Percentiles rank a stretch among this genome's conserved stretches.
Evolutionary conservation across 2,888 invertebrate species (phyloP).

Genomic region (Eretmocerus hayati): DNA sequence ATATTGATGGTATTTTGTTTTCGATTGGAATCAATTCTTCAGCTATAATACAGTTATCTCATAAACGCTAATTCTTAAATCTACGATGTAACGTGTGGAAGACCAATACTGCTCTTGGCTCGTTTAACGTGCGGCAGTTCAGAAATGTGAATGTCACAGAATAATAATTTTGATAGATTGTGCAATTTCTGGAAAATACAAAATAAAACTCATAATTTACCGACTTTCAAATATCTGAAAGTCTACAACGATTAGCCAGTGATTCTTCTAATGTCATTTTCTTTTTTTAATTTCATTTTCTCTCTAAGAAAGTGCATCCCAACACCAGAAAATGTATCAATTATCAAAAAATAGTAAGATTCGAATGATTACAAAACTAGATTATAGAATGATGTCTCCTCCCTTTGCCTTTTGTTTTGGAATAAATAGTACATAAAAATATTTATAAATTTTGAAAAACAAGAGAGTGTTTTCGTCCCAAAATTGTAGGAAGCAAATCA

Average conservation of each 20-base stretch:
- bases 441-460: too few species aligned
- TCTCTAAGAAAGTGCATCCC: slow-evolving; percentile 27
- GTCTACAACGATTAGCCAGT: slow-evolving; percentile 21
- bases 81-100: slow-evolving; percentile 28
- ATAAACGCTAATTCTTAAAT: slow-evolving; percentile 5
- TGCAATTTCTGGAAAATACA: background rate
- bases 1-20: too few species aligned
- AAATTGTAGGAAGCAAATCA: slow-evolving; percentile 14
- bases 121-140: slow-evolving; percentile 25
- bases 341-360: slow-evolving; percentile 7
- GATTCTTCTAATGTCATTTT: slow-evolving; percentile 15
- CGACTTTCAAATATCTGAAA: slow-evolving; percentile 18
- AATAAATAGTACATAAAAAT: slow-evolving; percentile 9
- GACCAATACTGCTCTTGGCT: slow-evolving; percentile 37
- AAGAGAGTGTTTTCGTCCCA: slow-evolving; percentile 7
- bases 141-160: too few species aligned
- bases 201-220: slow-evolving; percentile 5
- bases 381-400: slow-evolving; percentile 27
- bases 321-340: slow-evolving; percentile 32
- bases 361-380: slow-evolving; percentile 11
- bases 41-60: too few species aligned
- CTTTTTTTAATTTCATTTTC: background rate
- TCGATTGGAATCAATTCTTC: too few species aligned
- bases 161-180: too few species aligned
- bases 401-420: slow-evolving; percentile 15